Percentiles rank a stretch among this genome's conserved stretches.
Conservation (phyloP, 2,888 invertebrate species). For the Teleiodes luculella region DNA sequence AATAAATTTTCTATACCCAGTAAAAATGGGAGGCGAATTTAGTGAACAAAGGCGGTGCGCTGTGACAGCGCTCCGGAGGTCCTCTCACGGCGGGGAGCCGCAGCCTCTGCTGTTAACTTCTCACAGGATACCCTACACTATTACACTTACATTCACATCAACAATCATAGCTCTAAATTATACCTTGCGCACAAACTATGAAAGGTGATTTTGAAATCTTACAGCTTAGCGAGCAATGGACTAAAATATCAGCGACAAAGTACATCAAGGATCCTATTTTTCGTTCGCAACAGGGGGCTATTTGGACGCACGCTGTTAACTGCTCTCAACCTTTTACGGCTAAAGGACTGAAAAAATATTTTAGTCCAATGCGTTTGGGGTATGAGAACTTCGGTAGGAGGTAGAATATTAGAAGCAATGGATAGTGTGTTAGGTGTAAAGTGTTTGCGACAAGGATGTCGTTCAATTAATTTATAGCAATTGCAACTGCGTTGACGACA, state of each 20-base stretch:
- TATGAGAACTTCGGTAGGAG: not conserved
- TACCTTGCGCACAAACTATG: not conserved
- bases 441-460: constrained; percentile 27
- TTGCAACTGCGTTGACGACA: constrained; percentile 31
- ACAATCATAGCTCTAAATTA: not conserved
- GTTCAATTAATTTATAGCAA: constrained; percentile 75
- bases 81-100: constrained; percentile 61
- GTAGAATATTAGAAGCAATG: not conserved
- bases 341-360: no score
- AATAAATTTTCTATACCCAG: constrained; percentile 15
- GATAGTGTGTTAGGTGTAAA: not conserved
- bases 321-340: constrained; percentile 4
- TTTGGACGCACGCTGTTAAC: constrained; percentile 2
- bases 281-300: not conserved
- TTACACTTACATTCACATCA: not conserved
- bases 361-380: not conserved
- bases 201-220: not conserved
- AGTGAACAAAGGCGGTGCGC: constrained; percentile 66
- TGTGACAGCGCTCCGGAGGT: constrained; percentile 62
- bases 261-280: not conserved
- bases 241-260: not conserved
- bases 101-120: constrained; percentile 54
- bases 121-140: constrained; percentile 31
- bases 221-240: not conserved
- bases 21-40: constrained; percentile 44